Base-by-base conservation (phyloP, 2,113 vertebrate species). In the Podarcis muralis region DNA sequence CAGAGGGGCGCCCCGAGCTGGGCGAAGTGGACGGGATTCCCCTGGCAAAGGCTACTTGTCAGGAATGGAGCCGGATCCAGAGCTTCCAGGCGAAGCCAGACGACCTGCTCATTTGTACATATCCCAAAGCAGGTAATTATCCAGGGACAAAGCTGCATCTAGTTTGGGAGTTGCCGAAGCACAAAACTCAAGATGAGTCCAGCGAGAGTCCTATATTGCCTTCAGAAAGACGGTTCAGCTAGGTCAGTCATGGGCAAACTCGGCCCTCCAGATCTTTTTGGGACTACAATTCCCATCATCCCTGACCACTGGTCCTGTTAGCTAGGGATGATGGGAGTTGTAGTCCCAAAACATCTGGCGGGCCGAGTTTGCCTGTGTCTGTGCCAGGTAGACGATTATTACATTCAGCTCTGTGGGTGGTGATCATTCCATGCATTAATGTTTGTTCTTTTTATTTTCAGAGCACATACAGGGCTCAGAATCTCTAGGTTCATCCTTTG, bases 51-150 rank as follows among this genome's bases (percentile, higher is more conserved):
- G 27, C 86, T n/a, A 96, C 96, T 32, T 97, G 95, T 6, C 91
- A 97, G 48, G 98, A 97, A 94, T 98, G 97, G 97, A 94, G 91
- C 43, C 94, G 93, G 23, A 86, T 98, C 13, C 95, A 97, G 90
- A 94, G 91, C 66, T 98, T 98, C 62, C 83, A 97, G 88, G 97
- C 97, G 4, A 97, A 95, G 89, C 93, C 97, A 3, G 97, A 98
- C 43, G 97, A 98, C 65, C 94, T 98, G 62, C 88, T 98, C 37
- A 96, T 98, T 80, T 97, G 96, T 20, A 97, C 97, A 15, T 98
- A 97, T 80, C 96, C 98, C 32, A 98, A 98, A 96, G 95, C 98
- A 96, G 98, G 98, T 98, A 62, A 81, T 25, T 27, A 53, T 6
- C 22, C 3, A 30, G 48, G 48, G 16, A 3, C 27, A 57, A 83